Evolutionary conservation across 2,888 invertebrate species (phyloP).

Genomic region (Spialia ferax): DNA sequence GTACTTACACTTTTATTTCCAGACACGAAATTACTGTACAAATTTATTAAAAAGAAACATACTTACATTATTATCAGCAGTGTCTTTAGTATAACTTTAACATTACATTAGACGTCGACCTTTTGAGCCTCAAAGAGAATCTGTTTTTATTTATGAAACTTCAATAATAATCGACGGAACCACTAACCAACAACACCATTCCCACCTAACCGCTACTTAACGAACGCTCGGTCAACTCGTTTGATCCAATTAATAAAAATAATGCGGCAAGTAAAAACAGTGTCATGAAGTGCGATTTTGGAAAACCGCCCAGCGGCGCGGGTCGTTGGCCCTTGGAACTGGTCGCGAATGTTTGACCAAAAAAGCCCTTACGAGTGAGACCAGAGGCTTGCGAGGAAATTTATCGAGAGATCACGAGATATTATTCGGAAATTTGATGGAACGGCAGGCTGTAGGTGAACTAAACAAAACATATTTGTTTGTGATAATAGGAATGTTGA

Average conservation of each 20-base stretch:
- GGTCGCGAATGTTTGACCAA: conserved; percentile 78
- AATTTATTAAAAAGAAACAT: too few species aligned
- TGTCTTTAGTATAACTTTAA: too few species aligned
- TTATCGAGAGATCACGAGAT: neutral
- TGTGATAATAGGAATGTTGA: too few species aligned
- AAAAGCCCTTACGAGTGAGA: conserved; percentile 67
- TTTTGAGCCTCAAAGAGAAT: too few species aligned
- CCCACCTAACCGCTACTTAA: conserved; percentile 61
- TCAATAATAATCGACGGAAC: too few species aligned
- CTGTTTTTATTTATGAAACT: too few species aligned
- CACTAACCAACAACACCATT: conserved; percentile 29
- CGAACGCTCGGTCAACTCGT: conserved; percentile 66
- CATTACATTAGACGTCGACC: too few species aligned
- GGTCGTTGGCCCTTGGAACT: conserved; percentile 70
- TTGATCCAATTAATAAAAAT: conserved; percentile 85
- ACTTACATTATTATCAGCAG: too few species aligned
- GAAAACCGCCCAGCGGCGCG: conserved; percentile 59
- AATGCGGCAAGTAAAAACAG: conserved; percentile 75
- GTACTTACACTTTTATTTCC: too few species aligned
- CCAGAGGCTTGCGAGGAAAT: conserved; percentile 28
- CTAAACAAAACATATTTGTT: too few species aligned
- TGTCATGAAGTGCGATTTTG: conserved; percentile 78
- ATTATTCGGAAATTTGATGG: neutral
- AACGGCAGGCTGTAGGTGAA: neutral
- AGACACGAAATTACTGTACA: too few species aligned